Base-by-base conservation (phyloP, 2,113 vertebrate genomes). In the Sturnira hondurensis region DNA sequence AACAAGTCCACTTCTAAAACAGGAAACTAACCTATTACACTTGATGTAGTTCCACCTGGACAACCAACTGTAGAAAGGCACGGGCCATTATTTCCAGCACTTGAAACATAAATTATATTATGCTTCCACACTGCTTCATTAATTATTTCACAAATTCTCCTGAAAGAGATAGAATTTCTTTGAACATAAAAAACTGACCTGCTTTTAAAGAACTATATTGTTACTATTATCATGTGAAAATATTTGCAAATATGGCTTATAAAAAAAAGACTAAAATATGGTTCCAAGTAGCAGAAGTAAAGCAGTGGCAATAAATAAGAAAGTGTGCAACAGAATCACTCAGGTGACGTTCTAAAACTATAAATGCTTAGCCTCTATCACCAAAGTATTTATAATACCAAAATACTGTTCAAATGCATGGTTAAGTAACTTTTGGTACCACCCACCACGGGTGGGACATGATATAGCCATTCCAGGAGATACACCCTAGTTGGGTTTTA, bases 71-170 rank as follows among this genome's bases (percentile, higher is more conserved):
- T 99, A 73, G 99, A 99, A 52, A 99, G 99, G 95, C 99, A 99
- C 2, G 99, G 99, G 2, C 99, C 99, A 20, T 99, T 99, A 97
- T 99, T 99, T 91, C 99, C 99, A 41, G 99, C 99, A 94, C 99
- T 99, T 10, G 99, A 99, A 96, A 99, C 99, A 95, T 99, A 99
- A 93, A 99, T 98, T 36, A 99, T 99, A 1, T 99, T 99, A 98
- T 99, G 99, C 96, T 99, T 99, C 99, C 99, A 99, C 36, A 99
- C 99, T 1, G 99, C 99, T 98, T 99, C 99, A 71, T 98, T 99
- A 98, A 99, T 99, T 65, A 99, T 98, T 98, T 99, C 99, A 98
- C 99, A 99, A 97, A 99, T 99, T 98, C 99, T 99, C 99, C 99
- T 99, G 97, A 83, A 97, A 76, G 90, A 96, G 84, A 96, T 7